A percentile compares a stretch with the other conserved stretches of the same genome.
Conservation (phyloP, 2,888 invertebrate species). For the Furcula furcula region DNA sequence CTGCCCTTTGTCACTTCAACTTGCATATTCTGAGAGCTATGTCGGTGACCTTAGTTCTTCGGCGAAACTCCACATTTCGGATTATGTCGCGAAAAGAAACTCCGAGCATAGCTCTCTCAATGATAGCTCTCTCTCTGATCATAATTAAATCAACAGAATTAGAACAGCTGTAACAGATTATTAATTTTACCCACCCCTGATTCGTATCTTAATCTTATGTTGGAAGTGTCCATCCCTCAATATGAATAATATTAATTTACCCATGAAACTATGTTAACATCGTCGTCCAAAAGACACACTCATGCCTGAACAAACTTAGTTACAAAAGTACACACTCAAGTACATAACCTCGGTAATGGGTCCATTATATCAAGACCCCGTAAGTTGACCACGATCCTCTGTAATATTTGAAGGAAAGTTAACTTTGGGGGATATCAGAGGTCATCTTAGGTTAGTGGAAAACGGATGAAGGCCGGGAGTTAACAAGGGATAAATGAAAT, state of each 20-base stretch:
- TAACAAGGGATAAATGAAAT: slow-evolving; percentile 37
- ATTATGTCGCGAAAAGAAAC: too few species aligned
- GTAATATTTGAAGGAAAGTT: slow-evolving; percentile 11
- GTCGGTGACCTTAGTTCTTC: too few species aligned
- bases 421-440: too few species aligned
- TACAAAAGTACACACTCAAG: slow-evolving; percentile 35
- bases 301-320: slow-evolving; percentile 23
- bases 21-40: too few species aligned
- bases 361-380: slow-evolving; percentile 25
- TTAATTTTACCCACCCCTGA: too few species aligned
- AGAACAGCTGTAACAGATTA: too few species aligned
- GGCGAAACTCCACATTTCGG: too few species aligned
- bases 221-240: background rate
- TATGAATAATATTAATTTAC: background rate
- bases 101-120: too few species aligned
- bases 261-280: background rate
- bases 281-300: background rate
- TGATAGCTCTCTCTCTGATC: too few species aligned
- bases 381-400: slow-evolving; percentile 13
- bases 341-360: slow-evolving; percentile 20
- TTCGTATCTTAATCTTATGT: too few species aligned
- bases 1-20: too few species aligned
- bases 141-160: too few species aligned
- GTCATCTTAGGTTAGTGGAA: slow-evolving; percentile 19
- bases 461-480: slow-evolving; percentile 20